Conservation (phyloP, 2,888 invertebrate species). For the Caenorhabditis sp. region DNA sequence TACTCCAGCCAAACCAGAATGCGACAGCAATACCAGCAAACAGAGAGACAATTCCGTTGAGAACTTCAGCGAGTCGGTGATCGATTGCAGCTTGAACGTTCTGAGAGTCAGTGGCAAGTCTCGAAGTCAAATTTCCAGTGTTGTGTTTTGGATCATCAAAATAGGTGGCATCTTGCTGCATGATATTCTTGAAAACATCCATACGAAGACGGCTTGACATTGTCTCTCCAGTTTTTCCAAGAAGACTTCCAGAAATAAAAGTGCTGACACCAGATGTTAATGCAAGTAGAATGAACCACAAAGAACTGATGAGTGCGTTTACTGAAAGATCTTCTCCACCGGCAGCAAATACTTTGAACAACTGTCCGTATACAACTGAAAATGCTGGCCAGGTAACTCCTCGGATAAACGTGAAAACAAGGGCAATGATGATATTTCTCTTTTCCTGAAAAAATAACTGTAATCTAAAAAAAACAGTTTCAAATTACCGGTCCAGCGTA, state of each 20-base stretch:
- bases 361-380: constrained; percentile 76
- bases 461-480: constrained; percentile 69
- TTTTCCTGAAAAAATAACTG: constrained; percentile 66
- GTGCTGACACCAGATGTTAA: constrained; percentile 46
- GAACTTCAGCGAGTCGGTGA: constrained; percentile 83
- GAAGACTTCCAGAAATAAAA: constrained; percentile 59
- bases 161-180: constrained; percentile 84
- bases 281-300: constrained; percentile 57
- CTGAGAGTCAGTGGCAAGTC: constrained; percentile 84
- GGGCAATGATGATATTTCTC: constrained; percentile 66
- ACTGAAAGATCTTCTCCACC: constrained; percentile 36
- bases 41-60: constrained; percentile 82
- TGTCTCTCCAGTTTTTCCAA: constrained; percentile 67
- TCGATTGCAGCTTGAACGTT: constrained; percentile 84
- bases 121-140: constrained; percentile 83
- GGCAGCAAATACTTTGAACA: constrained; percentile 67
- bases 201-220: constrained; percentile 78
- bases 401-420: constrained; percentile 69
- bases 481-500: constrained; percentile 69
- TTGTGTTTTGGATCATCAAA: constrained; percentile 84
- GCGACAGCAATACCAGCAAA: constrained; percentile 79
- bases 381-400: constrained; percentile 76
- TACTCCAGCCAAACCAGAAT: constrained; percentile 85
- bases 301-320: constrained; percentile 41
- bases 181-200: constrained; percentile 83